Conservation (phyloP, 1,140 invertebrate species). For the Papilio helenus region DNA sequence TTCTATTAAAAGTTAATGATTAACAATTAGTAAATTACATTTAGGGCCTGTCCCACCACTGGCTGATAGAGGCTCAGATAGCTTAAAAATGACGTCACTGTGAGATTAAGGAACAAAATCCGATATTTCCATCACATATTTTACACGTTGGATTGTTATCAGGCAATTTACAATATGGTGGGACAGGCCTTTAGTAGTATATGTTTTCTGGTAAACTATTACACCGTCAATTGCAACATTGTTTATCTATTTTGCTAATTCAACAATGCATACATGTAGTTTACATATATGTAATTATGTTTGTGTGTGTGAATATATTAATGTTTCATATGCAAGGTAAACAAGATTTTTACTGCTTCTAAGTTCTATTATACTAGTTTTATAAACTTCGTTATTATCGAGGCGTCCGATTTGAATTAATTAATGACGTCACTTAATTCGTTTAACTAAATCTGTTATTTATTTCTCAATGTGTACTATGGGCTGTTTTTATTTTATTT, state of each 20-base stretch:
- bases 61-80: too few relatives aligned
- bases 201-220: background rate
- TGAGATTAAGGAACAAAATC: too few relatives aligned
- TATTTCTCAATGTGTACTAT: background rate
- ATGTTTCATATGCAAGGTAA: background rate
- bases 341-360: constrained; percentile 2
- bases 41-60: too few relatives aligned
- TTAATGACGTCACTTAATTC: constrained; percentile 13
- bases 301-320: background rate
- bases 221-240: background rate
- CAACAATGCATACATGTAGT: background rate
- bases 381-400: background rate
- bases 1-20: background rate
- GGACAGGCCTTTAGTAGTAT: too few relatives aligned
- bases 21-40: background rate
- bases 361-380: background rate
- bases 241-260: constrained; percentile 7
- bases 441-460: background rate
- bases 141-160: too few relatives aligned
- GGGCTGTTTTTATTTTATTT: background rate
- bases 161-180: too few relatives aligned
- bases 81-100: too few relatives aligned
- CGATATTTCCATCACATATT: too few relatives aligned
- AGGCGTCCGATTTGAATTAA: constrained; percentile 11
- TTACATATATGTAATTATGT: background rate